A percentile compares a stretch with the other conserved stretches of the same genome.
phyloP scores from a whole-genome alignment of 1,140 invertebrate genomes.

The Trigoniulus corallinus region DNA sequence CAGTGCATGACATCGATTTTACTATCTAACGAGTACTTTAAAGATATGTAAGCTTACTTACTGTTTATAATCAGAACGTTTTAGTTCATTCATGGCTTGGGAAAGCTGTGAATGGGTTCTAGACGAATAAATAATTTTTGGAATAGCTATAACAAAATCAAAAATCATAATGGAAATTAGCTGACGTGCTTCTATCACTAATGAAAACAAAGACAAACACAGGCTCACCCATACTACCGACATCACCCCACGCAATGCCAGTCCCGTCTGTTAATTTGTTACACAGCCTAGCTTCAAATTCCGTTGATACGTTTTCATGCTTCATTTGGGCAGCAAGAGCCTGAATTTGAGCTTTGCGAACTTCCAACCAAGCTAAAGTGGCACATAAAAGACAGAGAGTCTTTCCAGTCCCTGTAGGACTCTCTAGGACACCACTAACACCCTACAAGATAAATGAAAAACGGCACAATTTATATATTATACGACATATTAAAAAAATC shows the following conservation, averaged over 20 bases:
- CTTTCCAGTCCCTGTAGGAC: conserved; percentile 94
- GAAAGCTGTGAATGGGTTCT: conserved; percentile 90
- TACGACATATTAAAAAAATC: background rate
- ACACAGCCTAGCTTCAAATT: no score
- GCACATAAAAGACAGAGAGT: conserved; percentile 87
- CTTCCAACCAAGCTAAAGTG: conserved; percentile 76
- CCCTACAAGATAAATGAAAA: conserved; percentile 31
- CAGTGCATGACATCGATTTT: background rate
- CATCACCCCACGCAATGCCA: no score
- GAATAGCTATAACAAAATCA: conserved; percentile 22
- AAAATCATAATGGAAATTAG: no score
- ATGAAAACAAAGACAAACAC: no score
- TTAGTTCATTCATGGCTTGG: conserved; percentile 85
- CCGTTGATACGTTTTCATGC: no score
- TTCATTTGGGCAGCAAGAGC: background rate
- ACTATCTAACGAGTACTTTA: background rate
- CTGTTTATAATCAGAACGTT: conserved; percentile 62
- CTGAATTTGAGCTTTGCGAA: conserved; percentile 47
- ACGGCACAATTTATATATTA: background rate
- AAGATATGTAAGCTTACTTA: conserved; percentile 9
- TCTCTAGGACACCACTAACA: conserved; percentile 82
- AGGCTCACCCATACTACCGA: no score
- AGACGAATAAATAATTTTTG: conserved; percentile 89
- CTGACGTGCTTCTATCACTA: no score
- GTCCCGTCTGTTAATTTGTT: no score